These are phyloP conservation scores for Cryptoblepharus egeriae DNA, from an alignment of 2,797 vertebrate genomes.

Conservation along the genomic window DNA sequence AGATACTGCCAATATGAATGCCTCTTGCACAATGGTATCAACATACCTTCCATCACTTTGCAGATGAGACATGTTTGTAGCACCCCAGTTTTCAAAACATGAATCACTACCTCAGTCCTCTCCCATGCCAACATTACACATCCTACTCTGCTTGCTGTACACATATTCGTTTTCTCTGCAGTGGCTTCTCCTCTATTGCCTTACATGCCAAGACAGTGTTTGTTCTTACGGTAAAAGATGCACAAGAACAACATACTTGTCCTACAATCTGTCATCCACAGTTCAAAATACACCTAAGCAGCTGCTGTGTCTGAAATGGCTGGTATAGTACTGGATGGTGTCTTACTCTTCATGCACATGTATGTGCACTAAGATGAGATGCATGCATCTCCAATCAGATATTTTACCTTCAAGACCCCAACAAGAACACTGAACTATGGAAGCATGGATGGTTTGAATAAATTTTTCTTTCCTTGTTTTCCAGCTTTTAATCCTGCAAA, in stretches of 20 bases:
- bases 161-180: neutral
- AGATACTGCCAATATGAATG: too few species aligned
- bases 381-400: neutral
- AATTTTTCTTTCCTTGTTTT: neutral
- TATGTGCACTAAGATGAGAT: neutral
- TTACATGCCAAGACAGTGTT: neutral
- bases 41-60: neutral
- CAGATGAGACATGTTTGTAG: neutral
- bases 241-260: neutral
- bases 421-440: neutral
- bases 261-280: neutral
- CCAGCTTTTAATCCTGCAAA: neutral
- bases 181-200: neutral
- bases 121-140: neutral
- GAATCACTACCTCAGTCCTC: neutral
- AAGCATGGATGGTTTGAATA: neutral
- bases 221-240: neutral
- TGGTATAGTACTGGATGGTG: neutral
- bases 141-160: neutral
- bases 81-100: neutral
- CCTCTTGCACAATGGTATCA: neutral
- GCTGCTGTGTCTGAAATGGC: neutral
- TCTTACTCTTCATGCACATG: neutral
- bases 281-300: conserved; percentile 3
- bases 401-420: neutral